Conservation (phyloP, 2,113 vertebrate genomes). For the Phainopepla nitens region DNA sequence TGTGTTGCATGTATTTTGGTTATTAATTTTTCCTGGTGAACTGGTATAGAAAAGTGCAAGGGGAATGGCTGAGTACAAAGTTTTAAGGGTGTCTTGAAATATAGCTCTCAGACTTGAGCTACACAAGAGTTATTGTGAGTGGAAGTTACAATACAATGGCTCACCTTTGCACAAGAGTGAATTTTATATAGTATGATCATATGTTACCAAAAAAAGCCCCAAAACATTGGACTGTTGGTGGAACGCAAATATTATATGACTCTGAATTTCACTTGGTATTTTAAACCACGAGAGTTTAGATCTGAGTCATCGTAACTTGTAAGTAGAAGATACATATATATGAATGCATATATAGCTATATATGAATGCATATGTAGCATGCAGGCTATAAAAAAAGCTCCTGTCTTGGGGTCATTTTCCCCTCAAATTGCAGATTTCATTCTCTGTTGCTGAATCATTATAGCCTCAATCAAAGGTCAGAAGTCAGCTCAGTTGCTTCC, state of each 20-base stretch:
- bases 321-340: not conserved
- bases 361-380: not conserved
- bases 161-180: not conserved
- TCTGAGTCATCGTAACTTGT: slow-evolving; percentile 10
- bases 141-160: not conserved
- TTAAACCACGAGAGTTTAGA: slow-evolving; percentile 24
- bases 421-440: not conserved
- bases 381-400: not conserved
- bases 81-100: not conserved
- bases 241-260: not conserved
- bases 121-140: not conserved
- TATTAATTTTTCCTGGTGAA: not conserved
- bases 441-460: not conserved
- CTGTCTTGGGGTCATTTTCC: not conserved
- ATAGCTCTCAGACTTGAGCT: not conserved
- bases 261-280: slow-evolving; percentile 19
- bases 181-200: not conserved
- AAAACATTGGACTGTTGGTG: not conserved
- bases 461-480: not conserved
- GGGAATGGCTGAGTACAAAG: not conserved
- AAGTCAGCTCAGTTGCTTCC: not conserved
- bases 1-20: not conserved
- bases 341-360: not conserved
- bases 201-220: not conserved
- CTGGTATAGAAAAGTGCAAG: not conserved